These are phyloP conservation scores for Sarcophaga variegata DNA, from an alignment of 2,888 invertebrate genomes.

Conservation along the genomic window DNA sequence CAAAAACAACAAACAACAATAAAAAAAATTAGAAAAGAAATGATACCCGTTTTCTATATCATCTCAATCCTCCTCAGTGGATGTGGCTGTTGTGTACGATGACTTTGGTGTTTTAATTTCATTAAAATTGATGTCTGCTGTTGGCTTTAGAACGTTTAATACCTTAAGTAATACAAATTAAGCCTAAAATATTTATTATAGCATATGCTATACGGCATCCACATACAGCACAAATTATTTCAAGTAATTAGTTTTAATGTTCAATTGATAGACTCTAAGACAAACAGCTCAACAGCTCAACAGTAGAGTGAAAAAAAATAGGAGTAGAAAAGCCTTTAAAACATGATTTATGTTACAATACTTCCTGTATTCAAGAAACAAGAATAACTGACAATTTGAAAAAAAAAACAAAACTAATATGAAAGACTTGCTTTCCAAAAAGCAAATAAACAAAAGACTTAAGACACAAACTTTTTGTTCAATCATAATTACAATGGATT, in stretches of 20 bases:
- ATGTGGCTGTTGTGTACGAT: background rate
- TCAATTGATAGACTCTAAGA: slow-evolving; percentile 47
- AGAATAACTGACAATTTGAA: background rate
- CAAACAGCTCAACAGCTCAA: too few species aligned
- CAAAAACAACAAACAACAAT: background rate
- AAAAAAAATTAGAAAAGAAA: slow-evolving; percentile 17
- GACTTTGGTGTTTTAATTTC: background rate
- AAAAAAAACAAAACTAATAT: too few species aligned
- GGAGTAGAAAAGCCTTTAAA: slow-evolving; percentile 20
- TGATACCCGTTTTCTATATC: slow-evolving; percentile 16
- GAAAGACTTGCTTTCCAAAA: background rate
- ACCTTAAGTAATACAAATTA: slow-evolving; percentile 61
- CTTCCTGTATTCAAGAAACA: slow-evolving; percentile 60
- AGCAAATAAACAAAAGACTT: slow-evolving; percentile 33
- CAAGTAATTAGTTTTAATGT: slow-evolving; percentile 65
- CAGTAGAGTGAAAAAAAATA: too few species aligned
- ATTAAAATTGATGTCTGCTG: slow-evolving; percentile 8
- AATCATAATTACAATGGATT: background rate
- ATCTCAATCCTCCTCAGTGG: background rate
- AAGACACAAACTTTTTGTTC: slow-evolving; percentile 5
- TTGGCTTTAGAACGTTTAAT: slow-evolving; percentile 30
- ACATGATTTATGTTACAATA: slow-evolving; percentile 55
- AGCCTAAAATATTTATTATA: slow-evolving; percentile 51
- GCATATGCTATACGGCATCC: slow-evolving; percentile 8
- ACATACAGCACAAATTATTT: slow-evolving; percentile 46